Conservation (phyloP, 1,140 invertebrate species). For the Eciton burchellii region DNA sequence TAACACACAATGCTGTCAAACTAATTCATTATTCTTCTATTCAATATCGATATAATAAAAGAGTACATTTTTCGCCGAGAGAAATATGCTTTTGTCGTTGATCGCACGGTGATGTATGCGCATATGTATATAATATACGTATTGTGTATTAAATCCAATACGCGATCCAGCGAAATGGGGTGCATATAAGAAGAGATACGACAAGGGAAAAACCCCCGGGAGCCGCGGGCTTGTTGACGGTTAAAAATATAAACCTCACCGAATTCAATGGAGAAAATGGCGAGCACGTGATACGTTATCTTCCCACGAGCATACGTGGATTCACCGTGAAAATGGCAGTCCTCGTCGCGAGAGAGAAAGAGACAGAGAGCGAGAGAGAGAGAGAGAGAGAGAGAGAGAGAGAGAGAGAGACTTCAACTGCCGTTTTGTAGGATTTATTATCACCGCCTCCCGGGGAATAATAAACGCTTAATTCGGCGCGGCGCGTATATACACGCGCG, state of each 20-base stretch:
- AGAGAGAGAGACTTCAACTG: constrained; percentile 31
- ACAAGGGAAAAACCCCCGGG: not conserved
- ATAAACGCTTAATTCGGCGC: constrained; percentile 54
- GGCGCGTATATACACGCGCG: constrained; percentile 16
- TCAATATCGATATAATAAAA: no score
- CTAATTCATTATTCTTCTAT: no score
- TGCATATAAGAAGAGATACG: not conserved
- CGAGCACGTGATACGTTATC: constrained; percentile 4
- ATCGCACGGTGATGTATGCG: no score
- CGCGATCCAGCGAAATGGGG: not conserved
- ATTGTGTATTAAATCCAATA: no score
- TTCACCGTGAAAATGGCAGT: constrained; percentile 17
- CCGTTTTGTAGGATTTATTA: constrained; percentile 36
- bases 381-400: no score
- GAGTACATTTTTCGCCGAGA: no score
- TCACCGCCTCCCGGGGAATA: constrained; percentile 16
- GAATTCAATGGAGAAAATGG: constrained; percentile 20
- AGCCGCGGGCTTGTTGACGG: not conserved
- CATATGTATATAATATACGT: no score
- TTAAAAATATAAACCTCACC: constrained; percentile 33
- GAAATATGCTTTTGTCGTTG: no score
- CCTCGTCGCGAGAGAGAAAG: constrained; percentile 2
- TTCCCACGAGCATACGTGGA: not conserved
- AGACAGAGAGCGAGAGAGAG: no score
- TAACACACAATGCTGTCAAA: no score